phyloP scores from a whole-genome alignment of 2,113 vertebrate species.

The Odontophorus gujanensis region DNA sequence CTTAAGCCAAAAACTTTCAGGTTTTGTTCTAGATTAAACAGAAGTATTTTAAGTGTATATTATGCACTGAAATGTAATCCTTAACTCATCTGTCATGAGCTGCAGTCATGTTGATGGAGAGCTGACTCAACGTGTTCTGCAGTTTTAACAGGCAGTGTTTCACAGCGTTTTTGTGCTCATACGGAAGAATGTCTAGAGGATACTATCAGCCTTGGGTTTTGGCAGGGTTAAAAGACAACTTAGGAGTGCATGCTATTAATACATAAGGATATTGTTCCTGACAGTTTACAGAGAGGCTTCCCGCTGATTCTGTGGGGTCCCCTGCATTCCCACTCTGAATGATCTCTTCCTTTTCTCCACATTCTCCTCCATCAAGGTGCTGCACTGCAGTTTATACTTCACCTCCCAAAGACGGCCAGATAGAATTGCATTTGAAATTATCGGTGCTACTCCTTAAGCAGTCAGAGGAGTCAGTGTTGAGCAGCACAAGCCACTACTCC shows the following conservation, averaged over 20 bases:
- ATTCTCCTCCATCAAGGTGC: background rate
- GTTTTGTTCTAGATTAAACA: background rate
- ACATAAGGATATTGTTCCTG: background rate
- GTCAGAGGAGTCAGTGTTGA: slow-evolving; percentile 76
- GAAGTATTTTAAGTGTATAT: background rate
- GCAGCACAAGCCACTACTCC: slow-evolving; percentile 51
- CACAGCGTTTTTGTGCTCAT: fast-evolving
- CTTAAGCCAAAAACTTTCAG: background rate
- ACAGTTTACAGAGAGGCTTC: background rate
- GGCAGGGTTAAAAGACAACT: background rate
- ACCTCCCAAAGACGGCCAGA: background rate
- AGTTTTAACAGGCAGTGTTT: background rate
- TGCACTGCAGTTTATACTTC: background rate
- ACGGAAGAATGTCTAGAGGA: background rate
- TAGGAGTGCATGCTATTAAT: background rate
- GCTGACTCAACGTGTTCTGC: background rate
- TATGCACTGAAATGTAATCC: slow-evolving; percentile 6
- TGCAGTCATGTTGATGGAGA: background rate
- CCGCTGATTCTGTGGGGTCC: background rate
- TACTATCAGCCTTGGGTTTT: background rate
- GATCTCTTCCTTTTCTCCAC: background rate
- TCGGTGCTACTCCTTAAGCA: slow-evolving; percentile 16
- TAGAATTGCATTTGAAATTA: background rate
- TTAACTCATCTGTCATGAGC: background rate
- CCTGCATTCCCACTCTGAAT: background rate